phyloP scores from a whole-genome alignment of 2,888 invertebrate species.

The Furcula furcula region DNA sequence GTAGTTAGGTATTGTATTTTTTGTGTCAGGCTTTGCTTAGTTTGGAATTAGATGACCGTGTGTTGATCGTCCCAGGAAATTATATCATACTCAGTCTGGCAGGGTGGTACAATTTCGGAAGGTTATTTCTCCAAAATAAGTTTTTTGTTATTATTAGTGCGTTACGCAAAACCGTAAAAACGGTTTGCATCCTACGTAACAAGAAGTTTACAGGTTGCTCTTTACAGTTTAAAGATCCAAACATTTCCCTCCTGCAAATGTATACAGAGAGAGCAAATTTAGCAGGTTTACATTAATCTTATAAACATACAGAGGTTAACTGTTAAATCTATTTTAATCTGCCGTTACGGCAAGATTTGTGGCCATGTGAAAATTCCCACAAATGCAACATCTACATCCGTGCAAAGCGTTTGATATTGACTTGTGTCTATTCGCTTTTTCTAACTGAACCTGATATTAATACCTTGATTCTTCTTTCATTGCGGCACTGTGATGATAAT shows the following conservation, averaged over 20 bases:
- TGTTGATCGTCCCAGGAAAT: no score
- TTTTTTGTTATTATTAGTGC: neutral
- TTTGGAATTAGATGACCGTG: no score
- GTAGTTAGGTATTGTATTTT: no score
- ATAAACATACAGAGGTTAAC: constrained; percentile 36
- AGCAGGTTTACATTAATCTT: constrained; percentile 32
- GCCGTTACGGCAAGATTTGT: constrained; percentile 39
- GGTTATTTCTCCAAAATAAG: neutral
- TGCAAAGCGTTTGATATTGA: constrained; percentile 27
- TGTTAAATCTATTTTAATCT: constrained; percentile 49
- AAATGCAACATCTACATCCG: constrained; percentile 24
- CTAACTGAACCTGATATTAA: no score
- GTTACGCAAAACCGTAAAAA: neutral
- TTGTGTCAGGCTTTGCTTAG: no score
- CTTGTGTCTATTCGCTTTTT: constrained; percentile 33
- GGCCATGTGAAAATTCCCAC: constrained; percentile 42
- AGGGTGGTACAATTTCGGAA: no score
- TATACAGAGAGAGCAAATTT: constrained; percentile 32
- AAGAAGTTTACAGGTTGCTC: constrained; percentile 6
- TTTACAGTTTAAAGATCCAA: constrained; percentile 25
- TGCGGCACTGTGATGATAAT: no score
- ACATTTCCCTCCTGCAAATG: constrained; percentile 23
- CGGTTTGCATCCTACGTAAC: neutral
- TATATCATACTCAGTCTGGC: no score
- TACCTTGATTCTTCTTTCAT: no score